Evolutionary conservation across 2,113 vertebrate species (phyloP), one percentile per base, ranked within the genome.

Genomic region (Willisornis vidua): DNA sequence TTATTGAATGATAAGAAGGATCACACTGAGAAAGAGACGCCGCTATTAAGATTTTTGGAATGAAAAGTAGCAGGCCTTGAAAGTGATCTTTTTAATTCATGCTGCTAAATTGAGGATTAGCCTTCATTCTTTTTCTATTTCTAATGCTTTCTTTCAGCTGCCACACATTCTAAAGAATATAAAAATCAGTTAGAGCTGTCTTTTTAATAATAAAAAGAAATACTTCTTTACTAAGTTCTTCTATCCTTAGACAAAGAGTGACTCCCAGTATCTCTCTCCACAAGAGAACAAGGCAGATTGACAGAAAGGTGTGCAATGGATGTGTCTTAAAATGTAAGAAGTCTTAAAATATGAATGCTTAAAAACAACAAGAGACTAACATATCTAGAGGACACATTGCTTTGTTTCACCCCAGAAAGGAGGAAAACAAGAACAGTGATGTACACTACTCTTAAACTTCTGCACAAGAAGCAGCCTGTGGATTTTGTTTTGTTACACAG

Each of bases 71-170:
- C 31, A 70, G 39, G 24, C 31, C 51, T 84, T 96, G 73, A 94
- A 90, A 91, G 33, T 22, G 31, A 88, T 71, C 28, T 61, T 84
- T 95, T 66, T 77, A 86, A 90, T 67, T 78, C 93, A 72, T 45
- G 75, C 85, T 96, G 91, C 61, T 94, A 94, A 94, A 94, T 15
- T 78, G 68, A 94, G 70, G 57, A 77, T 84, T 93, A 92, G n/a
- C 43, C 19, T 87, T 76, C 65, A 28, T 93, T 75, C 61, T 73
- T 85, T 88, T 92, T 70, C 28, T 92, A 19, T 78, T 93, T 45
- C 62, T 81, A 91, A 82, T 75, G 85, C 72, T 75, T 81, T 91
- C 48, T 77, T 85, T 70, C 48, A 76, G 26, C 54, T 80, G 31
- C 41, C 35, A 49, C 54, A 39, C 68, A 84, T 77, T 68, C 29